Percentiles rank a stretch among this genome's conserved stretches.
These are phyloP conservation scores for Ceratitis capitata DNA, from an alignment of 1,140 invertebrate species.

Conservation along the genomic window DNA sequence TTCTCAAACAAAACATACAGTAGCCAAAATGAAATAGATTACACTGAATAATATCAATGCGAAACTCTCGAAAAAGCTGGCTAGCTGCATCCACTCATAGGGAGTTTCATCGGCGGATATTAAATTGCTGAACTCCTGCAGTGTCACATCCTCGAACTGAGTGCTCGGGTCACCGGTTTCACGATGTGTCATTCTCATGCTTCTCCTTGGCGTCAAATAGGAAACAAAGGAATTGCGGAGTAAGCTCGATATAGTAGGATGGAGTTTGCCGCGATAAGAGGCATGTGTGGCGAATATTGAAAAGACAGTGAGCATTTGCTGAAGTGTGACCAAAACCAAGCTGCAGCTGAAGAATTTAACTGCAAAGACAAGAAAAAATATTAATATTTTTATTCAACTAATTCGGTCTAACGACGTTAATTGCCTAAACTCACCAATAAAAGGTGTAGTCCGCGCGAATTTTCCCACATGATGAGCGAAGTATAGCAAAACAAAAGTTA, in stretches of 20 bases:
- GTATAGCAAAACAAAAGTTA: slow-evolving; percentile 38
- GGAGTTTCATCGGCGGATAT: background rate
- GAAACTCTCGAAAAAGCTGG: slow-evolving; percentile 27
- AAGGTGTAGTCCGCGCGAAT: slow-evolving; percentile 35
- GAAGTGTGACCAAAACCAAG: slow-evolving; percentile 31
- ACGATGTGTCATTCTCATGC: background rate
- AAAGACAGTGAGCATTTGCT: slow-evolving; percentile 36
- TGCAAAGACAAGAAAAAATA: slow-evolving; percentile 25
- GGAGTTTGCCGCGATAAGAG: background rate
- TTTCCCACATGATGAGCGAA: slow-evolving; percentile 36
- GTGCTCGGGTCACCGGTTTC: background rate
- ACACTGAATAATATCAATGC: slow-evolving; percentile 24
- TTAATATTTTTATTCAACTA: background rate
- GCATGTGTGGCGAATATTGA: slow-evolving; percentile 38
- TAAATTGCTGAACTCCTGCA: slow-evolving; percentile 29
- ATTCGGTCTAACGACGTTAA: background rate
- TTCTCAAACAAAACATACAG: slow-evolving; percentile 39
- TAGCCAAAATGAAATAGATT: slow-evolving; percentile 35
- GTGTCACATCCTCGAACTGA: slow-evolving; percentile 28
- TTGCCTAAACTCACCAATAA: slow-evolving; percentile 41
- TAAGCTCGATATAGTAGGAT: background rate
- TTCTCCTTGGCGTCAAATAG: background rate
- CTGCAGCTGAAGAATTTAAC: slow-evolving; percentile 39
- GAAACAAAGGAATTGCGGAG: background rate
- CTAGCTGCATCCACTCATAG: slow-evolving; percentile 39